Conservation (phyloP, 2,113 vertebrate genomes). For the Manacus vitellinus region DNA sequence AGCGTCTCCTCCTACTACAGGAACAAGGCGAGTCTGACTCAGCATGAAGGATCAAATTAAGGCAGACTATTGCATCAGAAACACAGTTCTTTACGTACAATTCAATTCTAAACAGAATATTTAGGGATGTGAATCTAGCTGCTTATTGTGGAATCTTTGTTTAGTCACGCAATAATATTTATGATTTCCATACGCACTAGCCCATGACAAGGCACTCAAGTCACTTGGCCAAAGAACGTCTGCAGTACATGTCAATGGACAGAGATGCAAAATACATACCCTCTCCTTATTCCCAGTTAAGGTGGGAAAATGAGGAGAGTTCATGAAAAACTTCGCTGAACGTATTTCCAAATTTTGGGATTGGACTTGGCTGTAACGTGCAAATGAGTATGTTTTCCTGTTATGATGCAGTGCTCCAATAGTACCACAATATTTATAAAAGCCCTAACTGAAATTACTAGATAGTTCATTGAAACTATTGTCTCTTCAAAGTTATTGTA, state of each 20-base stretch:
- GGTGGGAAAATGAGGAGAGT: neutral
- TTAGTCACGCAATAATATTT: neutral
- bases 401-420: neutral
- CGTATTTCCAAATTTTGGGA: neutral
- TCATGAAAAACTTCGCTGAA: neutral
- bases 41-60: neutral
- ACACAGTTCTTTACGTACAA: neutral
- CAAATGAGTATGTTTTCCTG: neutral
- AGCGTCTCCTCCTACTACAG: neutral
- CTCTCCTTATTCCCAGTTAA: neutral
- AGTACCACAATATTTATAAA: neutral
- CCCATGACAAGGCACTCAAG: neutral
- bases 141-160: neutral
- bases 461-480: neutral
- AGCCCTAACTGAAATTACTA: neutral
- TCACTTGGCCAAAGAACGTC: neutral
- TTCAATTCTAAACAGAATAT: neutral
- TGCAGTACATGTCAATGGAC: neutral
- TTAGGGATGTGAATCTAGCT: neutral
- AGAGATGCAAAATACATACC: neutral
- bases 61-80: neutral
- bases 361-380: neutral
- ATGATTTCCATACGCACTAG: neutral
- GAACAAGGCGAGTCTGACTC: neutral
- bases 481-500: constrained; percentile 7